Evolutionary conservation across 2,797 vertebrate genomes (phyloP).

Genomic region (Nannoperca obscura): DNA sequence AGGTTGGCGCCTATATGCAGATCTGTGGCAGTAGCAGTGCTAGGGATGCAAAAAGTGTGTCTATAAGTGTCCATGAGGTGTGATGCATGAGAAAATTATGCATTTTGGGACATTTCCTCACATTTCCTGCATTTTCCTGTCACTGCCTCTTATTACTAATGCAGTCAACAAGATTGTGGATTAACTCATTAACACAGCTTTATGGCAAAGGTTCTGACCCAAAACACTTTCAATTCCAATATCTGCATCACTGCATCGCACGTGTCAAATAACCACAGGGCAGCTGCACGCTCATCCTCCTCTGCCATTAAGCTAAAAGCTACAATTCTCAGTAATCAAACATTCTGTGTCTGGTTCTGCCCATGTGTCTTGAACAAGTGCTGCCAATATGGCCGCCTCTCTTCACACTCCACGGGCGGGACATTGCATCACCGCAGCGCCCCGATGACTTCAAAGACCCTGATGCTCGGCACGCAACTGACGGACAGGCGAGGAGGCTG

Average conservation of each 20-base stretch:
- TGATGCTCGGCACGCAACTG: constrained; percentile 45
- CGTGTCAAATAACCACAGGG: constrained; percentile 40
- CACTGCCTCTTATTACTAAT: constrained; percentile 12
- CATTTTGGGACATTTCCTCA: constrained; percentile 16
- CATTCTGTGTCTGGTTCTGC: constrained; percentile 56
- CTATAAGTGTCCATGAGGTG: not conserved
- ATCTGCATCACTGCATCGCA: constrained; percentile 12
- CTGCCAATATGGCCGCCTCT: constrained; percentile 72
- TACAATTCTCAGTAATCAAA: constrained; percentile 58
- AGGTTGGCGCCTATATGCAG: constrained; percentile 38
- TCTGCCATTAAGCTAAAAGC: constrained; percentile 20
- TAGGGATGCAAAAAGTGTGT: constrained; percentile 15
- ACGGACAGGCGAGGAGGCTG: constrained; percentile 68
- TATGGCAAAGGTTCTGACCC: constrained; percentile 43
- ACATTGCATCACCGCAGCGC: constrained; percentile 44
- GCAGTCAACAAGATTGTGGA: constrained; percentile 11
- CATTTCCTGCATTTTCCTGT: constrained; percentile 30
- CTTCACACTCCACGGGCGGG: constrained; percentile 53
- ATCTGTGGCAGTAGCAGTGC: constrained; percentile 26
- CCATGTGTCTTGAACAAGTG: constrained; percentile 76
- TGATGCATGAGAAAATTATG: constrained; percentile 9
- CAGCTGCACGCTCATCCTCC: constrained; percentile 50
- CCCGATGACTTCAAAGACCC: constrained; percentile 73
- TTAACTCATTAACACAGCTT: constrained; percentile 36
- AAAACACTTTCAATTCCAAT: constrained; percentile 52